Evolutionary conservation across 2,113 vertebrate genomes (phyloP).

Genomic region (Chloropsis hardwickii): DNA sequence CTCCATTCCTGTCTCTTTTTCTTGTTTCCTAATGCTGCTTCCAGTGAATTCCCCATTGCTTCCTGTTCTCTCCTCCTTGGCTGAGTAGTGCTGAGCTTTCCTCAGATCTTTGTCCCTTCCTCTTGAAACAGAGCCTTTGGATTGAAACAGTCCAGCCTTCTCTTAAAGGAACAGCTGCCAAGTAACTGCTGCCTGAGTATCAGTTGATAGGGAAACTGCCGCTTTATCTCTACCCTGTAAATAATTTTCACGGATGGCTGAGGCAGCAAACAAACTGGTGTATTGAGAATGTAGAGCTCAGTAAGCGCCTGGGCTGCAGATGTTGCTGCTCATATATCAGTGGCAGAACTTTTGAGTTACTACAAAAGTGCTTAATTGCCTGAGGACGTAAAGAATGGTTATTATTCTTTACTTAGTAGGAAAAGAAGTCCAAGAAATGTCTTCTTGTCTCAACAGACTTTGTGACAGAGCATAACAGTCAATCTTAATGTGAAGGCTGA

Average conservation of each 20-base stretch:
- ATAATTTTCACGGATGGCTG: background rate
- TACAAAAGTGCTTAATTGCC: background rate
- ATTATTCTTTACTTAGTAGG: background rate
- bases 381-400: background rate
- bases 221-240: background rate
- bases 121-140: background rate
- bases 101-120: background rate
- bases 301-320: background rate
- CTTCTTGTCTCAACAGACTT: background rate
- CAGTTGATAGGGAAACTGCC: background rate
- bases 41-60: background rate
- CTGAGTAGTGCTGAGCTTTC: background rate
- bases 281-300: background rate
- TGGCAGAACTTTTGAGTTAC: background rate
- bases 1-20: background rate
- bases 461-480: background rate
- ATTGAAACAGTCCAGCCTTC: background rate
- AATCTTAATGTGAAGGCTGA: background rate
- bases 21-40: background rate
- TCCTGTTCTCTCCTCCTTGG: constrained; percentile 21
- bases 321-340: background rate
- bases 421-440: background rate
- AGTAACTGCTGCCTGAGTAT: background rate
- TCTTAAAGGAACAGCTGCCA: constrained; percentile 18
- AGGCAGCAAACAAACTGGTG: background rate